Base-by-base conservation (phyloP, 2,113 vertebrate genomes). In the Anser brachyrhynchus region DNA sequence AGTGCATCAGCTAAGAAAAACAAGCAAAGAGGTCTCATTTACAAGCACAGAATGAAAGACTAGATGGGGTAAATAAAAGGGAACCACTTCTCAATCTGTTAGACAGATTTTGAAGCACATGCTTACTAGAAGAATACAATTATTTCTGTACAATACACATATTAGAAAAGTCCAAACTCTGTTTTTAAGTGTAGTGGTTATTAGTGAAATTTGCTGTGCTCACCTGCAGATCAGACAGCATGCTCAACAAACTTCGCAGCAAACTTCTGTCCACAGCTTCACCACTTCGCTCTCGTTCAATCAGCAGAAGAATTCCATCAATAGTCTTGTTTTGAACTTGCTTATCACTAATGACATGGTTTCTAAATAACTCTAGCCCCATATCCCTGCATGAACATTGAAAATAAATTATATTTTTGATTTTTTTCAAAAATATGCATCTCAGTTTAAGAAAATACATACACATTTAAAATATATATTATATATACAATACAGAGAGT, bases 151-250 rank as follows among this genome's bases (percentile, higher is more conserved):
- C 9, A 44, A 35, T 13, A 57, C 41, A 59, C 0, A 0, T 59
- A 65, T 46, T 1, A 67, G 13, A 33, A 20, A 55, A 65, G 31
- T 7, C 49, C 29, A 57, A n/a, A 43, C 14, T 17, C 33, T 67
- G 41, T 51, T 81, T 82, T 44, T 58, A 41, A 89, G 61, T 2
- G 2, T 7, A 86, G 67, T 4, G 1, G 1, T 25, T 57, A 19
- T 2, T 22, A 43, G 37, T 25, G 7, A 72, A 37, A 46, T 69
- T 49, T 69, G 49, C 43, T 76, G n/a, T 21, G 78, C 85, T 91
- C 75, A 96, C 98, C 96, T 98, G 98, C 37, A 98, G 97, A 91
- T 98, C 98, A 1, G 98, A 98, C 8, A 98, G 97, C 98, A 98
- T 98, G 85, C 98, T 97, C 70, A 98, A 86, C 92, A 98, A 95